Percentiles rank a stretch among this genome's conserved stretches.
Evolutionary conservation across 2,888 invertebrate genomes (phyloP).

Genomic region (Bruchidius siliquastri): DNA sequence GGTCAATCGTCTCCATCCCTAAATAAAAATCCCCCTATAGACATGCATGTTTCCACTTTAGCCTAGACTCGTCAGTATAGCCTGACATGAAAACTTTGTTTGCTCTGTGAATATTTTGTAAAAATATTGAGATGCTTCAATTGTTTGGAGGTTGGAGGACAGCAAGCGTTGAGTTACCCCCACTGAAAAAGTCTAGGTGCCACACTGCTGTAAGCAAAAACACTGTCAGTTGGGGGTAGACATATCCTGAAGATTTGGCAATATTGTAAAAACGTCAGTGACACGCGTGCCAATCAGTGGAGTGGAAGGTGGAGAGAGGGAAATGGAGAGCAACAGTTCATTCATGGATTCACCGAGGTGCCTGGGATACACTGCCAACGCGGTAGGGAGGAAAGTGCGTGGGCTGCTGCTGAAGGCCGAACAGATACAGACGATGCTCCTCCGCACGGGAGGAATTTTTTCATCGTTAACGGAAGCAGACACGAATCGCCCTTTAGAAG

Average conservation of each 20-base stretch:
- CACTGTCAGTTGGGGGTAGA: neutral
- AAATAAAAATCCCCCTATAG: no score
- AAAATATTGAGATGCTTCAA: no score
- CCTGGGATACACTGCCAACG: neutral
- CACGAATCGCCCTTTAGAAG: no score
- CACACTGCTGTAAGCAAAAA: no score
- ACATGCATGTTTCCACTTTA: no score
- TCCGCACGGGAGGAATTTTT: neutral
- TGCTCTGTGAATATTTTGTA: no score
- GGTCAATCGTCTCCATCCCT: no score
- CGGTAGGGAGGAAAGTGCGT: neutral
- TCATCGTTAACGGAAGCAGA: neutral
- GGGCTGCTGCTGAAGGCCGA: neutral
- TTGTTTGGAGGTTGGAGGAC: no score
- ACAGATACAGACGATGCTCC: neutral
- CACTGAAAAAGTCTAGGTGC: no score
- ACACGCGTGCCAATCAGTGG: neutral
- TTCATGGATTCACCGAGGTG: neutral
- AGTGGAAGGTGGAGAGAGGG: neutral
- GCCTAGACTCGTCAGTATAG: no score
- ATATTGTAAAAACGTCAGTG: neutral
- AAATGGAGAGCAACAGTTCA: neutral
- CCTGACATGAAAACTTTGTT: no score
- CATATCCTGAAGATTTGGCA: neutral
- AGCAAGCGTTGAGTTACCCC: no score